Evolutionary conservation across 2,113 vertebrate genomes (phyloP).

Genomic region (Sylvietta virens): DNA sequence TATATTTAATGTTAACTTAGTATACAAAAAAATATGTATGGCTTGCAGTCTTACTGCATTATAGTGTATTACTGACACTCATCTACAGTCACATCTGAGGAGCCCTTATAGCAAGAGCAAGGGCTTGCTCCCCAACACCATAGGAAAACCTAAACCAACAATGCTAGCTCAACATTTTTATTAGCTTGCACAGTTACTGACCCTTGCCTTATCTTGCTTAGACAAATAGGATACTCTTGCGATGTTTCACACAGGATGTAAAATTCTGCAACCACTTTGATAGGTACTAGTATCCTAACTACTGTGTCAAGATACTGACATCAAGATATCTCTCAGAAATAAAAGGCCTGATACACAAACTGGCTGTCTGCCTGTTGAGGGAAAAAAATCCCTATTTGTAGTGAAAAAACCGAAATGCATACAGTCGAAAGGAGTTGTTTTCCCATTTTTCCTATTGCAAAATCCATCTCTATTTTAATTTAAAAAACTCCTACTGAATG

Average conservation of each 20-base stretch:
- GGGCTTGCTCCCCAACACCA: background rate
- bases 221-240: background rate
- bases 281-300: constrained; percentile 36
- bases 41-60: background rate
- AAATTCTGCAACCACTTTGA: constrained; percentile 53
- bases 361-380: background rate
- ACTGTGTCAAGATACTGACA: constrained; percentile 52
- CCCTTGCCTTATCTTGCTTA: background rate
- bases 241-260: constrained; percentile 28
- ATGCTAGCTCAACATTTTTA: background rate
- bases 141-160: background rate
- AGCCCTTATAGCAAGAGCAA: background rate
- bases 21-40: background rate
- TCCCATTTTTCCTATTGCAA: background rate
- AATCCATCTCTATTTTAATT: constrained; percentile 19
- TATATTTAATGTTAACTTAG: background rate
- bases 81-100: background rate
- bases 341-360: constrained; percentile 33
- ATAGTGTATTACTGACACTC: background rate
- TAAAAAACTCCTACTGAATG: background rate
- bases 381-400: background rate
- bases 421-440: background rate
- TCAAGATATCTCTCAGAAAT: constrained; percentile 21
- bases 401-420: background rate
- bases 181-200: constrained; percentile 37